Conservation (phyloP, 2,888 invertebrate genomes). For the Xylota segnis region DNA sequence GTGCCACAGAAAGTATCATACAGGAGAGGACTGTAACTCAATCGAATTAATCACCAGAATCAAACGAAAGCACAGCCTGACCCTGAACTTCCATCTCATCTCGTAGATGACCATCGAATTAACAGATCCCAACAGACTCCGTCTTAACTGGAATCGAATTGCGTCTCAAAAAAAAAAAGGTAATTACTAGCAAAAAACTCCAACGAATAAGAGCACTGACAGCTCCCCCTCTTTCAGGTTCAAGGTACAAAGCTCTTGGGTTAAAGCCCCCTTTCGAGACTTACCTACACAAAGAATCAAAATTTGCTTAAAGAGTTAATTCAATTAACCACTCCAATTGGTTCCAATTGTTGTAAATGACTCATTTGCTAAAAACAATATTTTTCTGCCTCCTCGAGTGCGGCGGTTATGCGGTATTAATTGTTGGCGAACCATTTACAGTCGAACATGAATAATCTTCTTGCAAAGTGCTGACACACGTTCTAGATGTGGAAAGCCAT, state of each 20-base stretch:
- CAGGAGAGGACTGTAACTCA: too few relatives aligned
- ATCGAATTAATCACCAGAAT: too few relatives aligned
- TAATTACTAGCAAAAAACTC: not conserved
- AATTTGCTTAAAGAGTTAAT: constrained; percentile 18
- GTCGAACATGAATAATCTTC: constrained; percentile 40
- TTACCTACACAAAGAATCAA: not conserved
- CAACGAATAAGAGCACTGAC: not conserved
- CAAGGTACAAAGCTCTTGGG: not conserved
- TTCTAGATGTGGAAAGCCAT: constrained; percentile 27
- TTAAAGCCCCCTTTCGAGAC: constrained; percentile 29
- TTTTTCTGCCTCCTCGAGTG: not conserved
- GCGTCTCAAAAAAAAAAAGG: not conserved
- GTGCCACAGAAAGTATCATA: too few relatives aligned
- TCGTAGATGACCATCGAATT: not conserved
- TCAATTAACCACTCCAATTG: constrained; percentile 35
- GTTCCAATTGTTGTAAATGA: constrained; percentile 27
- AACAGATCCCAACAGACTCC: not conserved
- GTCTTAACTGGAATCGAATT: not conserved
- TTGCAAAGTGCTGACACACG: constrained; percentile 49
- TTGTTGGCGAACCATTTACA: constrained; percentile 16
- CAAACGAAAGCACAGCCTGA: too few relatives aligned
- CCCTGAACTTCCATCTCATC: too few relatives aligned
- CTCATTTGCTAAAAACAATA: constrained; percentile 21
- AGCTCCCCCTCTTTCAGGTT: not conserved
- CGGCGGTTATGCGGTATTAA: constrained; percentile 18